Percentiles rank a stretch among this genome's conserved stretches.
phyloP scores from a whole-genome alignment of 2,797 vertebrate species.

The Peromyscus aztecus region DNA sequence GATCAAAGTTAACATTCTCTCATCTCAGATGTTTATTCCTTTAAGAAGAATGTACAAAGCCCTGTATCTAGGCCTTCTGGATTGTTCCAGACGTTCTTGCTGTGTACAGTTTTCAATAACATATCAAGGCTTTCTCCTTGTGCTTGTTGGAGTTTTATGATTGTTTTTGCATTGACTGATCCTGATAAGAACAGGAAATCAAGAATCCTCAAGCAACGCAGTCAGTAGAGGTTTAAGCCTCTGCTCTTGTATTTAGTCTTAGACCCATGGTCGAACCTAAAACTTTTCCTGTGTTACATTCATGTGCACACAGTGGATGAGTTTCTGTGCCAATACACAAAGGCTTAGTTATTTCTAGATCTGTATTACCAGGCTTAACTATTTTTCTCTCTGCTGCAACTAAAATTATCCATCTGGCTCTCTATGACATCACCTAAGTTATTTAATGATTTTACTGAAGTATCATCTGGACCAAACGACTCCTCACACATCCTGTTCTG shows the following conservation, averaged over 20 bases:
- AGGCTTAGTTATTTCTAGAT: not conserved
- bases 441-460: conserved; percentile 13
- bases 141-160: conserved; percentile 15
- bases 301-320: not conserved
- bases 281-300: not conserved
- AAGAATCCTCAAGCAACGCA: not conserved
- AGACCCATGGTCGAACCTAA: not conserved
- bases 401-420: not conserved
- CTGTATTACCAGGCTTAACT: not conserved
- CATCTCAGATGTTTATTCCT: not conserved
- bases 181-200: not conserved
- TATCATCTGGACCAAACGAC: not conserved
- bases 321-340: not conserved
- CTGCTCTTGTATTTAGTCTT: not conserved
- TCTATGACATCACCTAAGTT: not conserved
- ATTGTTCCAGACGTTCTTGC: not conserved
- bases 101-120: not conserved
- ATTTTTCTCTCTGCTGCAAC: not conserved
- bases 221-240: not conserved
- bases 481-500: not conserved
- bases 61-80: not conserved
- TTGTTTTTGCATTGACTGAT: conserved; percentile 26
- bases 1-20: not conserved
- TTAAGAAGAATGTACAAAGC: not conserved
- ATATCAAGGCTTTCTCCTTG: not conserved